These are phyloP conservation scores for Chydorus sphaericus DNA, from an alignment of 2,888 invertebrate genomes.

Conservation along the genomic window DNA sequence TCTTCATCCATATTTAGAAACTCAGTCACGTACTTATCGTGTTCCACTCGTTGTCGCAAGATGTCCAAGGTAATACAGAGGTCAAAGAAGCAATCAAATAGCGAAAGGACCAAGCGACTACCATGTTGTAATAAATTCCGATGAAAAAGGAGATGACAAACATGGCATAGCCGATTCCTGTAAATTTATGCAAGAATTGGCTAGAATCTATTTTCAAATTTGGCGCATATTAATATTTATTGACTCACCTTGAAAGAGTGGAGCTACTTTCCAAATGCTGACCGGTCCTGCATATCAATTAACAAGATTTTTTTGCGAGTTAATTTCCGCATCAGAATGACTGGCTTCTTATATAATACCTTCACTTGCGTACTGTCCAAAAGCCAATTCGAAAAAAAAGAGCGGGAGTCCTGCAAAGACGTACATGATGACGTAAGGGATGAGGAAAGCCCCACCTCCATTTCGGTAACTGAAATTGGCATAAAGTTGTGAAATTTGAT, in stretches of 20 bases:
- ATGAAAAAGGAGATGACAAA: conserved; percentile 35
- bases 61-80: conserved; percentile 30
- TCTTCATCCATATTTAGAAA: neutral
- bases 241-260: conserved; percentile 32
- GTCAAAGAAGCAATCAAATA: conserved; percentile 34
- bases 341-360: conserved; percentile 20
- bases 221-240: neutral
- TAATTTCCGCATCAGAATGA: neutral
- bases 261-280: conserved; percentile 36
- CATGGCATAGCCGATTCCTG: conserved; percentile 39
- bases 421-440: conserved; percentile 65
- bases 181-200: neutral
- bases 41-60: conserved; percentile 32
- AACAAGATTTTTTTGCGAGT: neutral
- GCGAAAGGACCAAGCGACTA: conserved; percentile 37
- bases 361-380: conserved; percentile 61
- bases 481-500: neutral
- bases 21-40: conserved; percentile 25
- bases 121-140: conserved; percentile 38
- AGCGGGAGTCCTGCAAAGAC: conserved; percentile 64
- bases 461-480: conserved; percentile 7
- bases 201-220: neutral
- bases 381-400: conserved; percentile 70
- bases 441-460: conserved; percentile 51
- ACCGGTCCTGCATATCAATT: conserved; percentile 24